A percentile compares a stretch with the other conserved stretches of the same genome.
Evolutionary conservation across 2,797 vertebrate species (phyloP).

Genomic region (Gadopsis bispinosus): DNA sequence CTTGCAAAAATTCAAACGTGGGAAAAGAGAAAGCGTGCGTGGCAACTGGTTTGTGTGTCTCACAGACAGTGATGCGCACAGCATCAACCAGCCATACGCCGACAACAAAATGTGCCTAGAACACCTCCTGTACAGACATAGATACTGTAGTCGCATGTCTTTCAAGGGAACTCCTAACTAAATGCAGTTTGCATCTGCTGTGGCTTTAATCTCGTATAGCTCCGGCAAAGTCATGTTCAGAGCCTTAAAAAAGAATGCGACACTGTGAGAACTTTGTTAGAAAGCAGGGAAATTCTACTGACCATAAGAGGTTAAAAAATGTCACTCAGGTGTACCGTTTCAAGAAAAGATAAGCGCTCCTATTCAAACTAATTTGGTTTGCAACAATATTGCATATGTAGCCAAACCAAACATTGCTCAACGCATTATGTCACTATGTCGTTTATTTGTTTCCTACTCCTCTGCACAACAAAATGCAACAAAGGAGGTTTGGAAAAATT

Average conservation of each 20-base stretch:
- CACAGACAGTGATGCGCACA: slow-evolving; percentile 42
- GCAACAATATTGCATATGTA: slow-evolving; percentile 4
- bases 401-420: slow-evolving; percentile 41
- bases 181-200: slow-evolving; percentile 5
- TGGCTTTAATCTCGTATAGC: slow-evolving; percentile 2
- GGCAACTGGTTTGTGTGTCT: slow-evolving; percentile 55
- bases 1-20: slow-evolving; percentile 41
- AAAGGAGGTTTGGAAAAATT: slow-evolving; percentile 57
- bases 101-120: slow-evolving; percentile 49
- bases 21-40: slow-evolving; percentile 21
- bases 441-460: slow-evolving; percentile 61
- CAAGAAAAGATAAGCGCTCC: neutral
- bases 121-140: slow-evolving; percentile 40
- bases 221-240: slow-evolving; percentile 3
- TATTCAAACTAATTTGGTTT: slow-evolving; percentile 24
- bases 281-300: neutral
- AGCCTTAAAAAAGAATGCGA: neutral
- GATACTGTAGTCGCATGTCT: slow-evolving; percentile 34
- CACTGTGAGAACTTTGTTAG: slow-evolving; percentile 9
- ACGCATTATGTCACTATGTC: slow-evolving; percentile 27
- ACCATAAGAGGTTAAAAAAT: neutral
- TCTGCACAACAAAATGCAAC: slow-evolving; percentile 58
- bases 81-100: slow-evolving; percentile 51
- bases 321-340: neutral
- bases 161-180: slow-evolving; percentile 26